Conservation (phyloP, 2,113 vertebrate genomes). For the Spheniscus mendiculus region DNA sequence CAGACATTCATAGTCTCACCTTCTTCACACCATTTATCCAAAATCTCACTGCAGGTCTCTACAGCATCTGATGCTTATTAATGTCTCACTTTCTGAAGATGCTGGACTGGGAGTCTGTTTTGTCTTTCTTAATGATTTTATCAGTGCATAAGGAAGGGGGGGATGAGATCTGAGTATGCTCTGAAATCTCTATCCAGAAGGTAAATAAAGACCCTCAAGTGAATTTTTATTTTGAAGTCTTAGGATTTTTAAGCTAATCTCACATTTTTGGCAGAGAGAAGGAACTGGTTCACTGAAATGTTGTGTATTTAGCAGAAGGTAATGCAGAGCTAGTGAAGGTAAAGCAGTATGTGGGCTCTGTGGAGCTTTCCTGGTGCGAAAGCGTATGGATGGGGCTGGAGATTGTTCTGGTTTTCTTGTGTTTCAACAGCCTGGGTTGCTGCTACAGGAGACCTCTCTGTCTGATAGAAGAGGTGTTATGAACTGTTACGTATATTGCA, state of each 20-base stretch:
- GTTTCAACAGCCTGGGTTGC: background rate
- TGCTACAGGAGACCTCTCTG: background rate
- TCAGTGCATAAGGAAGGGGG: background rate
- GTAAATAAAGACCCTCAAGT: background rate
- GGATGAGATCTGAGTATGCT: background rate
- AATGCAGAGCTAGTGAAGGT: background rate
- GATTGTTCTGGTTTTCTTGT: background rate
- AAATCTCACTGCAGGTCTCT: background rate
- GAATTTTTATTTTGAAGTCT: background rate
- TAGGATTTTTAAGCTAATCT: background rate
- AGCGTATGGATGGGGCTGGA: background rate
- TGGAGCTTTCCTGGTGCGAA: background rate
- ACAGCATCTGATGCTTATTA: background rate
- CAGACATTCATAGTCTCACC: background rate
- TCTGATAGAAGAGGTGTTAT: background rate
- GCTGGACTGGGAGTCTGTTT: background rate
- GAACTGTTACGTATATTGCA: rapidly evolving
- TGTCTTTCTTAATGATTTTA: background rate
- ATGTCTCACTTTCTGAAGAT: background rate
- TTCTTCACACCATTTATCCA: background rate
- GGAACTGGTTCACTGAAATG: background rate
- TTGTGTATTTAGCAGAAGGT: background rate
- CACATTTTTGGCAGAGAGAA: background rate
- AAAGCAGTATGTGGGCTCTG: too few relatives aligned
- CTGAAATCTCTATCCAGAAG: background rate